phyloP scores from a whole-genome alignment of 2,888 invertebrate species.

The Melinopterus prodromus region DNA sequence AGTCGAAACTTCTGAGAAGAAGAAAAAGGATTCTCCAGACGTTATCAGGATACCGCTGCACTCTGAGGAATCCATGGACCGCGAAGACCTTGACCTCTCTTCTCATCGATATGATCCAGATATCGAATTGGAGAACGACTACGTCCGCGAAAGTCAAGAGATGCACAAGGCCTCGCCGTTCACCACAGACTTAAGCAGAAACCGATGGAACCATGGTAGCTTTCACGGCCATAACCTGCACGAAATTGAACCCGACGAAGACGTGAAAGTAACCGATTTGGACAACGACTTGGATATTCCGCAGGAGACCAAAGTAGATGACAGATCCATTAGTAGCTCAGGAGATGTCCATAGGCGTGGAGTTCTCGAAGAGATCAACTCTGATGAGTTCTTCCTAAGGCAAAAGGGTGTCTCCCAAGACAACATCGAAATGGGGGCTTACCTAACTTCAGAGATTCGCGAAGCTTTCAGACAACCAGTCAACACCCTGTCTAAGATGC shows the following conservation, averaged over 20 bases:
- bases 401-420: conserved; percentile 85
- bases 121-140: conserved; percentile 63
- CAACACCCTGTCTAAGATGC: conserved; percentile 72
- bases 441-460: conserved; percentile 80
- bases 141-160: conserved; percentile 64
- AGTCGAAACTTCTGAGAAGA: conserved; percentile 38
- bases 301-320: conserved; percentile 20
- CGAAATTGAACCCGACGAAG: conserved; percentile 41
- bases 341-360: conserved; percentile 61
- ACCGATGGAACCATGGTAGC: conserved; percentile 58
- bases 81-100: conserved; percentile 51
- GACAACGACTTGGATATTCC: conserved; percentile 28
- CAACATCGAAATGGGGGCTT: conserved; percentile 80
- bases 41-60: conserved; percentile 55
- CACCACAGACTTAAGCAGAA: conserved; percentile 52
- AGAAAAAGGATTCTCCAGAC: conserved; percentile 44
- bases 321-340: conserved; percentile 38
- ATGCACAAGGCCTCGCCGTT: conserved; percentile 59
- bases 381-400: conserved; percentile 86
- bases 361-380: conserved; percentile 85
- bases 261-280: conserved; percentile 41
- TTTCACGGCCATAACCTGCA: conserved; percentile 49
- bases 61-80: conserved; percentile 55
- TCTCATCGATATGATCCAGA: conserved; percentile 56
- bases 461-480: conserved; percentile 77